phyloP scores from a whole-genome alignment of 2,113 vertebrate species.

The Ciconia maguari region DNA sequence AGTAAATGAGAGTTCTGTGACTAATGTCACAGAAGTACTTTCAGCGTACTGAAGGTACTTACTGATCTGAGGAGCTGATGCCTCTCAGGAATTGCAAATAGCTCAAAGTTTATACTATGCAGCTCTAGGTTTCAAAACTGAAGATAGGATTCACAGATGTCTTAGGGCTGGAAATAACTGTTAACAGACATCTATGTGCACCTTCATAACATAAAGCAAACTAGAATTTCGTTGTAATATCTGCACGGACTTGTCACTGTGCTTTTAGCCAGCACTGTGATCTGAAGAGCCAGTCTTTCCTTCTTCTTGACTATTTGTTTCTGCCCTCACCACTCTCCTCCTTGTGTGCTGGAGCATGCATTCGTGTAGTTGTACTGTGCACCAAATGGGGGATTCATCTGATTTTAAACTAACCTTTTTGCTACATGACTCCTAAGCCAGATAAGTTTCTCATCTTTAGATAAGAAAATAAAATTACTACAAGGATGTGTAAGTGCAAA shows the following conservation, averaged over 20 bases:
- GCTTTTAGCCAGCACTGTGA: not conserved
- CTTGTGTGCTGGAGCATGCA: not conserved
- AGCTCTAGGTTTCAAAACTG: not conserved
- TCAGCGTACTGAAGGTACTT: not conserved
- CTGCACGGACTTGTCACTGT: not conserved
- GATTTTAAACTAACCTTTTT: not conserved
- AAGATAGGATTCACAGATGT: not conserved
- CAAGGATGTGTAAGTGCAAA: not conserved
- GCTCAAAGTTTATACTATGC: not conserved
- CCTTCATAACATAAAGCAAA: not conserved
- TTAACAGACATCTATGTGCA: not conserved
- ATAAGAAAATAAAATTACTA: not conserved
- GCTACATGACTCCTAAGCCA: not conserved
- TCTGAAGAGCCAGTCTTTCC: not conserved
- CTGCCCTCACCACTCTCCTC: not conserved
- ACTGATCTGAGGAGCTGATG: not conserved
- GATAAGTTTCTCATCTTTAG: not conserved
- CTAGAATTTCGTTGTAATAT: not conserved
- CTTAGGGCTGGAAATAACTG: not conserved
- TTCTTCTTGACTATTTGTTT: not conserved
- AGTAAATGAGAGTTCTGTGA: not conserved
- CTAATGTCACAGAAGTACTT: not conserved
- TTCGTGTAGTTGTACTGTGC: not conserved
- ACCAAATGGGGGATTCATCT: not conserved
- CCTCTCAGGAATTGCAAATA: not conserved